Conservation (phyloP, 2,888 invertebrate species). For the Dilophus febrilis region DNA sequence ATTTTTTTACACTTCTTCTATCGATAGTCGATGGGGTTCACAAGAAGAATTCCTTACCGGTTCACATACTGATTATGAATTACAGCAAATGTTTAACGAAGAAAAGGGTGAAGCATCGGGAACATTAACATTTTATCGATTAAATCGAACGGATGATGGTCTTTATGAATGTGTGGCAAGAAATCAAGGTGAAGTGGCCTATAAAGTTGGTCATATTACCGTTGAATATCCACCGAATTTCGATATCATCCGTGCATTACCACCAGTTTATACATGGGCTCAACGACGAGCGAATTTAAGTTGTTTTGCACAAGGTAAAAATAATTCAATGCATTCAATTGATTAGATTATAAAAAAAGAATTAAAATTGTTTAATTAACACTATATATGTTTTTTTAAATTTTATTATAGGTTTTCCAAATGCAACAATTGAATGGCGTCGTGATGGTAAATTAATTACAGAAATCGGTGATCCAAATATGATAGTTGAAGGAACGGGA, state of each 20-base stretch:
- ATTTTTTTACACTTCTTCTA: not conserved
- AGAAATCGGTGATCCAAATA: constrained; percentile 34
- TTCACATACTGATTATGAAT: constrained; percentile 39
- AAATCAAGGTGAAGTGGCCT: constrained; percentile 59
- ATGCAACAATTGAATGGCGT: constrained; percentile 80
- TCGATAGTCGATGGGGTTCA: constrained; percentile 43
- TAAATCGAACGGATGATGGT: constrained; percentile 63
- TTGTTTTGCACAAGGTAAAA: constrained; percentile 64
- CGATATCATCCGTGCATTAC: constrained; percentile 45
- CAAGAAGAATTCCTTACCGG: constrained; percentile 46
- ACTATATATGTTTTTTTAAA: not conserved
- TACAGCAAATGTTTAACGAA: constrained; percentile 38
- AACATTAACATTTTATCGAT: constrained; percentile 45
- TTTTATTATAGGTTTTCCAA: constrained; percentile 44
- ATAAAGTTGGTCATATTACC: constrained; percentile 64
- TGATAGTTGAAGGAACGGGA: constrained; percentile 46
- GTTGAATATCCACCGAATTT: constrained; percentile 73
- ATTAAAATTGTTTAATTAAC: too few species aligned
- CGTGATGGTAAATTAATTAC: constrained; percentile 38
- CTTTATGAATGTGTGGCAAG: constrained; percentile 73
- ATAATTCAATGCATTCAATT: too few species aligned
- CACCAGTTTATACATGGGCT: constrained; percentile 73
- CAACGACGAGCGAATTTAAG: constrained; percentile 64
- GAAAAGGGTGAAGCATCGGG: constrained; percentile 43
- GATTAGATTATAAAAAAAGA: too few species aligned